These are phyloP conservation scores for Rhadina sibilatrix DNA, from an alignment of 2,113 vertebrate genomes.

Conservation along the genomic window DNA sequence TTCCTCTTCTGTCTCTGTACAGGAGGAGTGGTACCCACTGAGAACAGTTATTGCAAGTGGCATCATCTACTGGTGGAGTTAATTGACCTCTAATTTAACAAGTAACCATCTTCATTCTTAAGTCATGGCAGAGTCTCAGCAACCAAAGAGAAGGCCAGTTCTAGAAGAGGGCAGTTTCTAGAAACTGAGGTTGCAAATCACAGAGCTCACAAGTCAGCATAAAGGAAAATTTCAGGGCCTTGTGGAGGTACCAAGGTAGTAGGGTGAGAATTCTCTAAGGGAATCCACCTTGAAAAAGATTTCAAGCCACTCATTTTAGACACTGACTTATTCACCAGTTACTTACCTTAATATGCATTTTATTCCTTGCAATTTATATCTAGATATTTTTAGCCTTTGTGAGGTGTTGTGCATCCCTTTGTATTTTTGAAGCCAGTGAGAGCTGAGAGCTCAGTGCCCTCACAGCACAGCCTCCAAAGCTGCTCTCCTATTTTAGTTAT, in stretches of 20 bases:
- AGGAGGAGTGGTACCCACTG: conserved; percentile 35
- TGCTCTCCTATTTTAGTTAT: neutral
- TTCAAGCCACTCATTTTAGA: neutral
- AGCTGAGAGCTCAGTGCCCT: neutral
- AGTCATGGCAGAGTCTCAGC: neutral
- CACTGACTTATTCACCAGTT: neutral
- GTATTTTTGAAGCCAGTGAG: neutral
- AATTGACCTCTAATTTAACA: conserved; percentile 53
- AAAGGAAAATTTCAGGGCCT: neutral
- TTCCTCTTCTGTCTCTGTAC: neutral
- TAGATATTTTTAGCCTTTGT: neutral
- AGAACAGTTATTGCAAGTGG: conserved; percentile 3
- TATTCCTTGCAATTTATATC: neutral
- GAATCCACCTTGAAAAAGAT: neutral
- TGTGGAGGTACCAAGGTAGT: neutral
- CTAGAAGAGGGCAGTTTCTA: neutral
- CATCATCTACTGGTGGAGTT: conserved; percentile 26
- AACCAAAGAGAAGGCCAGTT: neutral
- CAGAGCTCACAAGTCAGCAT: neutral
- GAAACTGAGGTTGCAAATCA: neutral
- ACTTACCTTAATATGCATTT: neutral
- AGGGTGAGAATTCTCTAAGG: neutral
- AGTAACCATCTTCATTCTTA: conserved; percentile 28
- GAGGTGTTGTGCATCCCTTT: neutral
- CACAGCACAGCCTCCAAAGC: neutral